phyloP scores from a whole-genome alignment of 2,888 invertebrate genomes.

The Monopis laevigella region DNA sequence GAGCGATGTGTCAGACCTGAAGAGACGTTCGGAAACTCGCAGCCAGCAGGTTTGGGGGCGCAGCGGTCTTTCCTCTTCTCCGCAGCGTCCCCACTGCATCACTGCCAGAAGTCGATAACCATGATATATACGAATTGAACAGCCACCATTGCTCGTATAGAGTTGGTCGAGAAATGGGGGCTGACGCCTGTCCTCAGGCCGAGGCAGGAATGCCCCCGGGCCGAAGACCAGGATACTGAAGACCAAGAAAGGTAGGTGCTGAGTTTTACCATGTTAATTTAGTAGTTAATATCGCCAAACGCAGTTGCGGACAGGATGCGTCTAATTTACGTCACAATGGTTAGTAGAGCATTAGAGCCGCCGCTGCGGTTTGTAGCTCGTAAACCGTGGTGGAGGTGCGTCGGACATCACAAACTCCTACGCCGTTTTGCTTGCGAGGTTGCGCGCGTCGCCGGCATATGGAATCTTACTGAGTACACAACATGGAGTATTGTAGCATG shows the following conservation, averaged over 20 bases:
- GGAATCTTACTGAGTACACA: conserved; percentile 24
- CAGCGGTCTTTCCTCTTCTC: conserved; percentile 50
- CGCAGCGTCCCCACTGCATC: conserved; percentile 33
- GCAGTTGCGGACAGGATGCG: conserved; percentile 31
- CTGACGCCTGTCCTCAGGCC: conserved; percentile 97
- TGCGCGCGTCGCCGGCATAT: conserved; percentile 18
- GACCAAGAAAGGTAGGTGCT: conserved; percentile 79
- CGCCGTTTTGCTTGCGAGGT: background rate
- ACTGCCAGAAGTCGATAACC: conserved; percentile 22
- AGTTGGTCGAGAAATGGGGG: conserved; percentile 98
- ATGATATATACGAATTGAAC: conserved; percentile 67
- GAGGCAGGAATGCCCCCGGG: conserved; percentile 93
- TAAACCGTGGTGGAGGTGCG: conserved; percentile 24
- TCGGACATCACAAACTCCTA: conserved; percentile 16
- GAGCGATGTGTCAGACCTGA: conserved; percentile 34
- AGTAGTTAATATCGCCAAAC: too few species aligned
- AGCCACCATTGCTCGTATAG: conserved; percentile 97
- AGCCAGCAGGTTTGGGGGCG: conserved; percentile 51
- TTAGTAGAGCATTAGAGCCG: conserved; percentile 25
- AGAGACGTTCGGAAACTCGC: conserved; percentile 42
- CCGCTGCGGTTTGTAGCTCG: conserved; percentile 24
- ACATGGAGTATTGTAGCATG: conserved; percentile 53
- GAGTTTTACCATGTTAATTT: too few species aligned
- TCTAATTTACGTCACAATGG: conserved; percentile 29
- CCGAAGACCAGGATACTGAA: conserved; percentile 74